A percentile compares a stretch with the other conserved stretches of the same genome.
Evolutionary conservation across 1,140 invertebrate species (phyloP).

Genomic region (Melitaea cinxia): DNA sequence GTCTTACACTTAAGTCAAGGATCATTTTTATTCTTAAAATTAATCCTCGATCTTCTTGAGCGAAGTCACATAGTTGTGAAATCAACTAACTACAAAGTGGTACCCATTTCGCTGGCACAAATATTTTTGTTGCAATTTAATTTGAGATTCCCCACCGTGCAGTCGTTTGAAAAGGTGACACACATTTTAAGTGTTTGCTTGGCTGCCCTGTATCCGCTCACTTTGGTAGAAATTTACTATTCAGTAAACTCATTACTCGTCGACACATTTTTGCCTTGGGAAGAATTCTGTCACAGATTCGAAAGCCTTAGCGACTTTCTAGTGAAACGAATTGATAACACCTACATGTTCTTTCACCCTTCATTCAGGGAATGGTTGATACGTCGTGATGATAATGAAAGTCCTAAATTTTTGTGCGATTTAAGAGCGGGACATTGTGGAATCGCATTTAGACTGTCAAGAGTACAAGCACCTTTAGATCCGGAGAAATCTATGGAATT

Average conservation of each 20-base stretch:
- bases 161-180: constrained; percentile 94
- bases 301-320: constrained; percentile 92
- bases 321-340: constrained; percentile 93
- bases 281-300: constrained; percentile 93
- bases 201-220: constrained; percentile 94
- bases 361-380: constrained; percentile 98
- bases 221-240: constrained; percentile 95
- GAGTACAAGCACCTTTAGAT: constrained; percentile 91
- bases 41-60: constrained; percentile 96
- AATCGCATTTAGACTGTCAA: constrained; percentile 94
- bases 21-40: constrained; percentile 95
- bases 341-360: constrained; percentile 98
- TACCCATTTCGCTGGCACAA: constrained; percentile 95
- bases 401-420: constrained; percentile 94
- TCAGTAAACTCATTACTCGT: constrained; percentile 93
- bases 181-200: constrained; percentile 94
- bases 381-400: constrained; percentile 93
- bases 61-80: constrained; percentile 96
- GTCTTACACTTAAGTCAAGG: constrained; percentile 91
- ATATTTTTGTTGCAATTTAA: constrained; percentile 97
- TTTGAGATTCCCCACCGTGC: constrained; percentile 93
- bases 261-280: constrained; percentile 91
- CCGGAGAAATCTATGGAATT: constrained; percentile 95
- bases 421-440: constrained; percentile 94
- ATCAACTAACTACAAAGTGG: constrained; percentile 94